Conservation (phyloP, 2,113 vertebrate genomes). For the Hystrix brachyura region DNA sequence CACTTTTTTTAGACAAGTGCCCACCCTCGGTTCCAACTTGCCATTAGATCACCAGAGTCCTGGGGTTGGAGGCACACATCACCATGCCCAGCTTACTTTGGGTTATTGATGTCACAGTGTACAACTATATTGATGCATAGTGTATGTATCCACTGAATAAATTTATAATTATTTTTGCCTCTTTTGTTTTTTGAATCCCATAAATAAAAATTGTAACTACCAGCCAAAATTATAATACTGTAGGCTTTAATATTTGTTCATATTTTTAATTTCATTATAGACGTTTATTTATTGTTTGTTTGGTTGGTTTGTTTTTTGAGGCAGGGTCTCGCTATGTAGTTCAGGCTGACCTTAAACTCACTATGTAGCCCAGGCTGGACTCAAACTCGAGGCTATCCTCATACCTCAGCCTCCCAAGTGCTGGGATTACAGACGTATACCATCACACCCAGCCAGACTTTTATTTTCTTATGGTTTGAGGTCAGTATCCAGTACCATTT, state of each 20-base stretch:
- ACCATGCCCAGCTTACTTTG: neutral
- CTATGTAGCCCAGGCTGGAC: no score
- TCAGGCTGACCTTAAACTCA: no score
- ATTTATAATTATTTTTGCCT: neutral
- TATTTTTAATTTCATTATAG: neutral
- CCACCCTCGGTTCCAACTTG: neutral
- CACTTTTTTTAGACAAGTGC: neutral
- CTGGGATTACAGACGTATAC: no score
- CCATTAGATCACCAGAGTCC: neutral
- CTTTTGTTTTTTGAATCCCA: neutral
- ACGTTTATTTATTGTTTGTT: neutral
- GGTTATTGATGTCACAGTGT: neutral
- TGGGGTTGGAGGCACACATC: neutral
- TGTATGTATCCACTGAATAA: neutral
- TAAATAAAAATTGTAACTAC: neutral
- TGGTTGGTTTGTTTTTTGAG: no score
- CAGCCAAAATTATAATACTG: neutral
- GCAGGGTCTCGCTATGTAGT: no score
- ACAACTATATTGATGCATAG: neutral
- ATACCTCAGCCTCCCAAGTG: no score
- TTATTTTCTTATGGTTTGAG: neutral
- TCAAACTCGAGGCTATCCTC: no score
- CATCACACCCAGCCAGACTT: neutral
- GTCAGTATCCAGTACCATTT: neutral
- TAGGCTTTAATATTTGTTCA: neutral